Conservation (phyloP, 2,888 invertebrate genomes). For the Dynastes tityus region DNA sequence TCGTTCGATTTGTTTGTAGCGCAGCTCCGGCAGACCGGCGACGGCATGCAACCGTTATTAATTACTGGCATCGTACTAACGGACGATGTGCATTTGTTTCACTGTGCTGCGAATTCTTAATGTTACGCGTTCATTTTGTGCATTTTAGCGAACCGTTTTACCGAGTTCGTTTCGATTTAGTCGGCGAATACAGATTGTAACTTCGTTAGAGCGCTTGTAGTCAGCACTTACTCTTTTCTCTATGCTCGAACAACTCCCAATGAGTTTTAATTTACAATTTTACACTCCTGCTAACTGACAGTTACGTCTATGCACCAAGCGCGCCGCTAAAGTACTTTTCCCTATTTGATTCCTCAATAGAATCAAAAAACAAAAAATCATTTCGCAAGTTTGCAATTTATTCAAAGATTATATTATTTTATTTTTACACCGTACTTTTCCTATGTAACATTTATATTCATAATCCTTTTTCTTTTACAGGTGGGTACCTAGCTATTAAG, state of each 20-base stretch:
- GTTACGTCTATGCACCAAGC: background rate
- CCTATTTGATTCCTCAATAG: too few relatives aligned
- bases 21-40: background rate
- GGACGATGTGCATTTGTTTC: slow-evolving; percentile 37
- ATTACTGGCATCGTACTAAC: slow-evolving; percentile 37
- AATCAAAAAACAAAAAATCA: too few relatives aligned
- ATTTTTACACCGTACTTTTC: background rate
- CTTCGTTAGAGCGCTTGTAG: slow-evolving; percentile 13
- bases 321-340: too few relatives aligned
- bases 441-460: background rate
- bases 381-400: too few relatives aligned
- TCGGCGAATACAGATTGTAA: slow-evolving; percentile 3
- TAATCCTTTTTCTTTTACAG: too few relatives aligned
- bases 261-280: background rate
- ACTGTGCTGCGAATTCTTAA: slow-evolving; percentile 31
- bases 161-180: slow-evolving; percentile 6
- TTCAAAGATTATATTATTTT: background rate
- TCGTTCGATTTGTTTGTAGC: slow-evolving; percentile 33
- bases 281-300: background rate
- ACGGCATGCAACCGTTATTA: slow-evolving; percentile 43
- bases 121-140: slow-evolving; percentile 10
- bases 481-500: too few relatives aligned
- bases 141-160: slow-evolving; percentile 7
- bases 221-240: background rate
- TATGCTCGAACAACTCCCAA: background rate